These are phyloP conservation scores for Sphenodon punctatus DNA, from an alignment of 2,797 vertebrate genomes.

Conservation along the genomic window DNA sequence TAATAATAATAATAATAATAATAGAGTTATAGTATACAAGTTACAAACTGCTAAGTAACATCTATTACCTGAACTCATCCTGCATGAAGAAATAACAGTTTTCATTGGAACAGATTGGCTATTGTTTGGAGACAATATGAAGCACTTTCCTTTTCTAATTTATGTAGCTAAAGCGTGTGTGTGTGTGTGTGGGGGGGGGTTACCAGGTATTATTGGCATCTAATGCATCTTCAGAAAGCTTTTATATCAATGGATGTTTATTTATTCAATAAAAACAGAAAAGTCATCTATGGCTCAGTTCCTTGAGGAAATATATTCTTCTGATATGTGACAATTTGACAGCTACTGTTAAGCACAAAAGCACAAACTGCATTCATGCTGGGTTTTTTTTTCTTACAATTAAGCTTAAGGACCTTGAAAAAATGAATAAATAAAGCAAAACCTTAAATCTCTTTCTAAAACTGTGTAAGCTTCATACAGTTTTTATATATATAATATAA, in stretches of 20 bases:
- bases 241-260: background rate
- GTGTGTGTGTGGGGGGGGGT: too few relatives aligned
- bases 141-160: conserved; percentile 32
- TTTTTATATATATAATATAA: background rate
- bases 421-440: background rate
- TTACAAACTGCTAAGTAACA: background rate
- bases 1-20: background rate
- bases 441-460: background rate
- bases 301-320: background rate
- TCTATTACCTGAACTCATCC: background rate
- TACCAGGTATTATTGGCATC: background rate
- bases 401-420: background rate
- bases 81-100: background rate
- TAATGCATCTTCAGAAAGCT: background rate
- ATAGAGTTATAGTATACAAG: background rate
- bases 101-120: conserved; percentile 42
- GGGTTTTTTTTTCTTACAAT: too few relatives aligned
- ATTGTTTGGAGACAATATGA: conserved; percentile 27
- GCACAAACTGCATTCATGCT: background rate
- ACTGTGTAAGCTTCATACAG: background rate
- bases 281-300: accelerated
- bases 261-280: background rate
- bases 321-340: background rate
- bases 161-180: conserved; percentile 35
- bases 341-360: background rate